Percentiles rank a stretch among this genome's conserved stretches.
Conservation (phyloP, 2,888 invertebrate species). For the Dynastes maya region DNA sequence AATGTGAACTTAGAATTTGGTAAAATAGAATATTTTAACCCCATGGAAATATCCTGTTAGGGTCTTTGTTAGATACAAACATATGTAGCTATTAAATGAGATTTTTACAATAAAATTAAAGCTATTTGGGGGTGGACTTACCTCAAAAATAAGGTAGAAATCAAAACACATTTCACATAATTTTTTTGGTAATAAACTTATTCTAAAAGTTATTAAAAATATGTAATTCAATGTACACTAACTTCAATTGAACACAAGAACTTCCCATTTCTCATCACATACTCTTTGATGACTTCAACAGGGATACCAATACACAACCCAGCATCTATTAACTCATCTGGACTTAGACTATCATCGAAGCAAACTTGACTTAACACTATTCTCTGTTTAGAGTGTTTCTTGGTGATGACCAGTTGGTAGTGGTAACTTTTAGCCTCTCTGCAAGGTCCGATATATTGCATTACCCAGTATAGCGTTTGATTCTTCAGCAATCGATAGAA, state of each 20-base stretch:
- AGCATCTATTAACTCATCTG: constrained; percentile 2
- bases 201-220: neutral
- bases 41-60: too few species aligned
- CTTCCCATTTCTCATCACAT: neutral
- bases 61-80: too few species aligned
- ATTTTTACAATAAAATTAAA: too few species aligned
- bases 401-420: neutral
- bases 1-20: too few species aligned
- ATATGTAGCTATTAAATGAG: too few species aligned
- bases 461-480: neutral
- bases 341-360: neutral
- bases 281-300: neutral
- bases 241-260: constrained; percentile 21
- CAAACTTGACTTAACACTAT: neutral
- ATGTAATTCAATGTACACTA: neutral
- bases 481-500: constrained; percentile 22
- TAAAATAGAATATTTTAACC: too few species aligned
- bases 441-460: neutral
- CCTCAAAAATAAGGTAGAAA: too few species aligned
- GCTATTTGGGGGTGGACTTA: too few species aligned
- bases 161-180: too few species aligned
- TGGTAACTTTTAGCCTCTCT: neutral
- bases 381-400: neutral
- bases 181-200: neutral
- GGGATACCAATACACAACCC: constrained; percentile 23